These are phyloP conservation scores for Apis dorsata DNA, from an alignment of 1,140 invertebrate genomes.

Conservation along the genomic window DNA sequence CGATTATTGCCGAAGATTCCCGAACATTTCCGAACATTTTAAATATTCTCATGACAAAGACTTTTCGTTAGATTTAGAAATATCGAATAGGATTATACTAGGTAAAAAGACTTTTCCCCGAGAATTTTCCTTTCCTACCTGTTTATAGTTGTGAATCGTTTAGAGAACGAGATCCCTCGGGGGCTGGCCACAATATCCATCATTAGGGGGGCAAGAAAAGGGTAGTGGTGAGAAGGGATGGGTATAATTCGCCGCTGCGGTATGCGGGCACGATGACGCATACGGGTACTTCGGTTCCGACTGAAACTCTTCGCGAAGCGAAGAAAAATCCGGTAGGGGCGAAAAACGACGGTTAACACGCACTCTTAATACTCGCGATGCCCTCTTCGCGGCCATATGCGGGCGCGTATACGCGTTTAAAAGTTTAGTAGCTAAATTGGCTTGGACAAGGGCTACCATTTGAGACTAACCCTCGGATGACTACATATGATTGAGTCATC, in stretches of 20 bases:
- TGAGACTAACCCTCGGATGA: not conserved
- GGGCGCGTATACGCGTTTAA: conserved; percentile 8
- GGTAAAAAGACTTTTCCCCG: conserved; percentile 7
- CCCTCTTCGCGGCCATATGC: not conserved
- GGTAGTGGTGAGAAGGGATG: not conserved
- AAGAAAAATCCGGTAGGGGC: not conserved
- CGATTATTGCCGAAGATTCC: too few species aligned
- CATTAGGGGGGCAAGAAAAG: conserved; percentile 9
- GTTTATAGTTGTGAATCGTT: conserved; percentile 4
- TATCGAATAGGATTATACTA: not conserved
- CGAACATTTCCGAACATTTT: too few species aligned
- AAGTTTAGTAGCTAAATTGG: conserved; percentile 10
- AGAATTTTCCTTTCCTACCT: conserved; percentile 28
- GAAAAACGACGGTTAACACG: conserved; percentile 7
- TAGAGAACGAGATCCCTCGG: conserved; percentile 25
- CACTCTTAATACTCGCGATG: not conserved
- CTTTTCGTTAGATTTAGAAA: too few species aligned
- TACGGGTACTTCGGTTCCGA: conserved; percentile 10
- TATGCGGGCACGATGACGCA: conserved; percentile 47
- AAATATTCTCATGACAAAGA: too few species aligned
- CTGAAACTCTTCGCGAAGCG: not conserved
- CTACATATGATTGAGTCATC: too few species aligned
- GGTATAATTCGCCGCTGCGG: conserved; percentile 50
- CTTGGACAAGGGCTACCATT: not conserved
- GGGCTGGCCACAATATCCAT: conserved; percentile 52